phyloP scores from a whole-genome alignment of 2,113 vertebrate species.

The Lepus europaeus region DNA sequence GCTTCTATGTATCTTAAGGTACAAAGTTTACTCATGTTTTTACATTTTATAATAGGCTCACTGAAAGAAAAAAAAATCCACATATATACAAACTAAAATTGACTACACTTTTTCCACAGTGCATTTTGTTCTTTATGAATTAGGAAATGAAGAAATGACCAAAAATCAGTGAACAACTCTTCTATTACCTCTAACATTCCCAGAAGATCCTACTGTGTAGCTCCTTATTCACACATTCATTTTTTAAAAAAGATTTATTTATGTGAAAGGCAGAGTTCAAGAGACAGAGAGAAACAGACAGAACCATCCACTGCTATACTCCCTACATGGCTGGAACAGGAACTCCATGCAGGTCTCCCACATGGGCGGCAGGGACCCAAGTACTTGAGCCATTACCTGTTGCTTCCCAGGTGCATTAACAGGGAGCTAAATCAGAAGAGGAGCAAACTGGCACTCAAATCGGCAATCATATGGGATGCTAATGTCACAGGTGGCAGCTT shows the following conservation, averaged over 20 bases:
- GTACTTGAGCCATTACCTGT: too few species aligned
- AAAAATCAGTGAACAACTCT: background rate
- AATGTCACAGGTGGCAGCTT: too few species aligned
- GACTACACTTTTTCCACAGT: background rate
- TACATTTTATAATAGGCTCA: conserved; percentile 7
- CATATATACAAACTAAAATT: background rate
- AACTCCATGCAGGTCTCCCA: too few species aligned
- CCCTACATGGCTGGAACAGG: too few species aligned
- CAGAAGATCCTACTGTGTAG: background rate
- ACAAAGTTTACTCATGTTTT: background rate
- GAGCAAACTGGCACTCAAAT: too few species aligned
- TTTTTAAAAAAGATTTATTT: background rate
- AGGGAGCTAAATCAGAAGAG: too few species aligned
- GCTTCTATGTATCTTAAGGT: background rate
- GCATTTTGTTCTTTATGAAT: background rate
- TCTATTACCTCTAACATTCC: background rate
- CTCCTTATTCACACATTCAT: background rate
- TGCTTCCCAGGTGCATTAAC: too few species aligned
- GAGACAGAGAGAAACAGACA: too few species aligned
- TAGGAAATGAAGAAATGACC: background rate
- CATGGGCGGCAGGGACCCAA: too few species aligned
- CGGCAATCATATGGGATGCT: too few species aligned
- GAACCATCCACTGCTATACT: too few species aligned
- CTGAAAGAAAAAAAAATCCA: background rate
- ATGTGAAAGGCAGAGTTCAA: too few species aligned